These are phyloP conservation scores for Ammodramus savannarum DNA, from an alignment of 2,113 vertebrate genomes.

Conservation along the genomic window DNA sequence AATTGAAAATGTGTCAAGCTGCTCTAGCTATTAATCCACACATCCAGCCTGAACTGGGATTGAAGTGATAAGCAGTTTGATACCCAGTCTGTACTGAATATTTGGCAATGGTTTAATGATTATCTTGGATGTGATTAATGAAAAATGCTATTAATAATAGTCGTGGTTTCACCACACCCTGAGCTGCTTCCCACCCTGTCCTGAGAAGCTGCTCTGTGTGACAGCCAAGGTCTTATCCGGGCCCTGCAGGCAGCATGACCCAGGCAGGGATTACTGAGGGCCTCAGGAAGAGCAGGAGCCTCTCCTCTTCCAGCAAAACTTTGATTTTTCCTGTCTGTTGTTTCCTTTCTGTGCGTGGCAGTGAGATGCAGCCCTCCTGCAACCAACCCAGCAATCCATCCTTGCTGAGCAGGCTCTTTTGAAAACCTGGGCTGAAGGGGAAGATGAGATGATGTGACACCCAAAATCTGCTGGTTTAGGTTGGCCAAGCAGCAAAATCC, in stretches of 20 bases:
- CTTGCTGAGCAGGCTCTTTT: slow-evolving; percentile 17
- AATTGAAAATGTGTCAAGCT: background rate
- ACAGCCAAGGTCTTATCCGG: background rate
- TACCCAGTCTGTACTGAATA: background rate
- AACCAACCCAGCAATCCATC: background rate
- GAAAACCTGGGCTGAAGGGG: background rate
- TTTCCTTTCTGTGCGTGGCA: background rate
- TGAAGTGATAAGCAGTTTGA: background rate
- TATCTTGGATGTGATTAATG: slow-evolving; percentile 23
- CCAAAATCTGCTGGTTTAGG: accelerated
- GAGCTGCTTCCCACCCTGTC: slow-evolving; percentile 5
- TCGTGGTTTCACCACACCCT: slow-evolving; percentile 17
- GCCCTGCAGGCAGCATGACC: background rate
- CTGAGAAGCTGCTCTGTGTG: accelerated
- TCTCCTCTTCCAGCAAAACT: slow-evolving; percentile 14
- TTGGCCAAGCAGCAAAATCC: background rate
- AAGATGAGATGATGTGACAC: background rate
- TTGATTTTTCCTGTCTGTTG: background rate
- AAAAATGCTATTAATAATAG: slow-evolving; percentile 3
- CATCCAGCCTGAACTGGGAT: background rate
- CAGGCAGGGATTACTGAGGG: background rate
- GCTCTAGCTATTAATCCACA: background rate
- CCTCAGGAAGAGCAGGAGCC: slow-evolving; percentile 1
- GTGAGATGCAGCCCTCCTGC: background rate
- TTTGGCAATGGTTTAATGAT: background rate